Conservation (phyloP, 2,888 invertebrate species). For the Trachelus tabidus region DNA sequence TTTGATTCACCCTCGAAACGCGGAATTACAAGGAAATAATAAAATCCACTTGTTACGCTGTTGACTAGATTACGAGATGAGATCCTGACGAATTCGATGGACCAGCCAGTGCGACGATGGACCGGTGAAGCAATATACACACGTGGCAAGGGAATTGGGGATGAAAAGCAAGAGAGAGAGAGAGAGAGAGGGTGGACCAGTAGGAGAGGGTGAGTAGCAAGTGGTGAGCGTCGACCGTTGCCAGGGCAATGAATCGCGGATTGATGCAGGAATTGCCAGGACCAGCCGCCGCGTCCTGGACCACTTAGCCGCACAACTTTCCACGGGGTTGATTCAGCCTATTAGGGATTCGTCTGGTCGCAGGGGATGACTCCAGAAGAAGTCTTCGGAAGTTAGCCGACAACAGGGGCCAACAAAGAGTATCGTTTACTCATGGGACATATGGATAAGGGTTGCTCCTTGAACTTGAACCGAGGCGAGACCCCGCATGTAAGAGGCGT, state of each 20-base stretch:
- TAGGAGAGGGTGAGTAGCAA: not conserved
- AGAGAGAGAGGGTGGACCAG: not conserved
- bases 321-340: constrained; percentile 2
- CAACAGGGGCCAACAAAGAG: not conserved
- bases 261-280: constrained; percentile 53
- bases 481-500: not conserved
- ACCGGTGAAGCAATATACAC: constrained; percentile 25
- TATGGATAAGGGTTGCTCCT: not conserved
- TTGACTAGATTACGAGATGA: constrained; percentile 9
- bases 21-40: constrained; percentile 34
- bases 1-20: not conserved
- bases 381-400: not conserved
- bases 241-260: constrained; percentile 59
- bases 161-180: not conserved
- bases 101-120: constrained; percentile 19
- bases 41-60: constrained; percentile 54
- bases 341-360: not conserved
- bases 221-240: constrained; percentile 50
- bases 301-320: constrained; percentile 29
- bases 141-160: constrained; percentile 20
- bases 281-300: constrained; percentile 36
- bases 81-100: constrained; percentile 16
- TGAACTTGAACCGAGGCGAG: not conserved
- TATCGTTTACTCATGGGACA: not conserved
- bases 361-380: not conserved